Conservation (phyloP, 2,113 vertebrate genomes). For the Solenodon paradoxus region DNA sequence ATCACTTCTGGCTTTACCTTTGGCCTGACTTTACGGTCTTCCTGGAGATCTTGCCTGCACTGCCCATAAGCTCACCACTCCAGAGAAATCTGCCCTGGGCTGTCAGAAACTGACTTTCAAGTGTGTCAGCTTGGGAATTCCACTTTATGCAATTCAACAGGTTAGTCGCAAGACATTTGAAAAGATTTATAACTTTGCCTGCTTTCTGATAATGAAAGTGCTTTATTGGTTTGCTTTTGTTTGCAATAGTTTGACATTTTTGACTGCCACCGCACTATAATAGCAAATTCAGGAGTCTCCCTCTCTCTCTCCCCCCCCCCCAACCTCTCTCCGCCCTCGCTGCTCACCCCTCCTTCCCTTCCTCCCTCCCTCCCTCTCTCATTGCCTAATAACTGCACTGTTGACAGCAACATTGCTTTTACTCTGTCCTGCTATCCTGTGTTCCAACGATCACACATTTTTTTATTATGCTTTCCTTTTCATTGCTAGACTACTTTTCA, state of each 20-base stretch:
- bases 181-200: not conserved
- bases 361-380: not conserved
- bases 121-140: not conserved
- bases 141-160: not conserved
- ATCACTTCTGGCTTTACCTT: not conserved
- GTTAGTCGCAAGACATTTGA: slow-evolving; percentile 44
- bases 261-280: not conserved
- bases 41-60: not conserved
- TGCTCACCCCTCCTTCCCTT: not conserved
- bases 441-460: not conserved
- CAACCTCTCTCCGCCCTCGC: too few species aligned
- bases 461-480: not conserved
- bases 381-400: not conserved
- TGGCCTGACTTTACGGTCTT: not conserved
- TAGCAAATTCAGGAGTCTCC: not conserved
- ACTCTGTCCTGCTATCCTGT: not conserved
- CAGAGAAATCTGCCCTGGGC: not conserved
- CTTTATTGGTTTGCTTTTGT: not conserved
- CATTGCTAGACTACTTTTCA: slow-evolving; percentile 23
- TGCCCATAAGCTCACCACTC: not conserved
- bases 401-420: not conserved
- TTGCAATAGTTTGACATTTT: slow-evolving; percentile 36
- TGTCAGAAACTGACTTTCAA: not conserved
- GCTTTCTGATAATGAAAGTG: not conserved
- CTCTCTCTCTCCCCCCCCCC: too few species aligned